Conservation (phyloP, 2,888 invertebrate species). For the Brachyopa scutellaris region DNA sequence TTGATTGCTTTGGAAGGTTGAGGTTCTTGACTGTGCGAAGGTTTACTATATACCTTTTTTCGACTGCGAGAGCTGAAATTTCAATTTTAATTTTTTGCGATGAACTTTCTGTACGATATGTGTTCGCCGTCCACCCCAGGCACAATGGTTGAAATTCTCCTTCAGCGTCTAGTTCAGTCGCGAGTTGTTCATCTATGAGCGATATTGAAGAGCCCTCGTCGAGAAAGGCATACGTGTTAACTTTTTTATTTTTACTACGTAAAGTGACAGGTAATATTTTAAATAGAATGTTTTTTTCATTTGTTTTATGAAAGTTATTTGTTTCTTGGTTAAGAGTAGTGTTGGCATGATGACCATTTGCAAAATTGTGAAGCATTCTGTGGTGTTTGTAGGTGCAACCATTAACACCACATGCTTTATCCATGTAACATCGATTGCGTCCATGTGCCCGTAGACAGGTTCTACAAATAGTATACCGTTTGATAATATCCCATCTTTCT, state of each 20-base stretch:
- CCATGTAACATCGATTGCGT: constrained; percentile 26
- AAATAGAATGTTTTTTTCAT: neutral
- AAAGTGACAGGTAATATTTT: constrained; percentile 12
- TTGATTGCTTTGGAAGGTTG: constrained; percentile 1
- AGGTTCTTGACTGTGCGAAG: neutral
- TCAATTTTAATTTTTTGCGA: neutral
- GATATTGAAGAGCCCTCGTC: constrained; percentile 43
- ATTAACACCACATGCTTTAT: constrained; percentile 26
- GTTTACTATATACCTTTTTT: neutral
- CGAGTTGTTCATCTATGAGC: constrained; percentile 61
- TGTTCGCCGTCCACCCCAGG: constrained; percentile 59
- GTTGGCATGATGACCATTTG: neutral
- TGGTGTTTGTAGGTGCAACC: constrained; percentile 50
- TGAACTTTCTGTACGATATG: constrained; percentile 14
- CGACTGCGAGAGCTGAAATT: neutral
- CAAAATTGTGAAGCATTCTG: constrained; percentile 21
- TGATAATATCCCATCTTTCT: constrained; percentile 43
- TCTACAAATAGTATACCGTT: constrained; percentile 26
- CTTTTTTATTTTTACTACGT: neutral
- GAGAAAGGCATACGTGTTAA: constrained; percentile 10
- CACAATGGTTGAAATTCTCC: constrained; percentile 60
- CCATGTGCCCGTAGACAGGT: constrained; percentile 48
- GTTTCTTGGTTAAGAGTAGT: neutral
- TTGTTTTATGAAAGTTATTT: too few relatives aligned
- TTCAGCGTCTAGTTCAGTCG: constrained; percentile 19